Conservation (phyloP, 2,888 invertebrate species). For the Clanis bilineata region DNA sequence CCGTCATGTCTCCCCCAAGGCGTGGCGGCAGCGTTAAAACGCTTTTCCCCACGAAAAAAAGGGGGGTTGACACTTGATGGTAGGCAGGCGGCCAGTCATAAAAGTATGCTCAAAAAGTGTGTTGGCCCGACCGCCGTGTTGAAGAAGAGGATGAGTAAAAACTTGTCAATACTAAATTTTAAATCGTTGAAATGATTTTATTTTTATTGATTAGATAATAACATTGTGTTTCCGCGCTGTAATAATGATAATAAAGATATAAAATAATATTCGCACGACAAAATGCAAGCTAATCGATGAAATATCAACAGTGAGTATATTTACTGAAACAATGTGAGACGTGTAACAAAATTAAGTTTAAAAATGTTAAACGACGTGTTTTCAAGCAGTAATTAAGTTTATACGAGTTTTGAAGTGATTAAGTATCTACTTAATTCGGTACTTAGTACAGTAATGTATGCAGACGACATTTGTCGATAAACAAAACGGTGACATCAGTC, state of each 20-base stretch:
- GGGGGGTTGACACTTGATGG: no score
- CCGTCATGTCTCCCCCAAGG: no score
- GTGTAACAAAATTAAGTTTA: not conserved
- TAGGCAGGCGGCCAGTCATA: no score
- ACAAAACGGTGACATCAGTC: conserved; percentile 14
- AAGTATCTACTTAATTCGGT: not conserved
- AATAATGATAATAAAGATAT: not conserved
- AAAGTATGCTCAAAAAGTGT: no score
- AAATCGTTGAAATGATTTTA: not conserved
- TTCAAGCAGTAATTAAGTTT: not conserved
- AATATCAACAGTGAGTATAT: not conserved
- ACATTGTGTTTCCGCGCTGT: not conserved
- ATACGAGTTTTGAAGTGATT: not conserved
- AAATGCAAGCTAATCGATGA: not conserved
- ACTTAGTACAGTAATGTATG: not conserved
- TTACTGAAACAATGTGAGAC: not conserved
- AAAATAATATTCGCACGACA: not conserved
- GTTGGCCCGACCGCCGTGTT: no score
- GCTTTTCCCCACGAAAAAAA: no score
- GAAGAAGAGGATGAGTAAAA: not conserved
- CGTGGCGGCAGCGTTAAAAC: no score
- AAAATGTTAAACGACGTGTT: not conserved
- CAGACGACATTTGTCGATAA: not conserved
- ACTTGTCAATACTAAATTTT: not conserved
- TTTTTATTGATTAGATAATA: not conserved